Conservation (phyloP, 92 coral and sea anemone genomes). For the Palythoa heliodiscus region DNA sequence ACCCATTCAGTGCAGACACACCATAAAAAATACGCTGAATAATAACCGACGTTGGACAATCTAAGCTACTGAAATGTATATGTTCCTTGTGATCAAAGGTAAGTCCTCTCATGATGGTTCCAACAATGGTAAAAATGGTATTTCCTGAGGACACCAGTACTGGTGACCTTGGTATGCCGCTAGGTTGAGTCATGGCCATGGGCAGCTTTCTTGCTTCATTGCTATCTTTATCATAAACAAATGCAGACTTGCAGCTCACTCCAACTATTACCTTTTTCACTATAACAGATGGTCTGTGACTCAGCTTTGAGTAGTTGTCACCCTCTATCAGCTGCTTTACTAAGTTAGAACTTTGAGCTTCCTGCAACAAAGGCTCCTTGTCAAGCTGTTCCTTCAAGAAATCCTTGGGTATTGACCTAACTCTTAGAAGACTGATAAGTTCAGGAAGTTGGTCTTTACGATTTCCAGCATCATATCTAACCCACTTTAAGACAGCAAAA, state of each 20-base stretch:
- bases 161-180: not conserved
- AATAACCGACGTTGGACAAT: not conserved
- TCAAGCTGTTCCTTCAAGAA: slow-evolving; percentile 51
- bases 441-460: slow-evolving; percentile 53
- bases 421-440: slow-evolving; percentile 49
- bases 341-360: not conserved
- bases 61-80: not conserved
- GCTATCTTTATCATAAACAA: slow-evolving; percentile 28
- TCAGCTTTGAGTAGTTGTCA: not conserved
- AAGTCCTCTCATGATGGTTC: not conserved
- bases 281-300: slow-evolving; percentile 62
- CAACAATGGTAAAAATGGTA: not conserved
- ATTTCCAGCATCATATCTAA: slow-evolving; percentile 43
- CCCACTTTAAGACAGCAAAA: slow-evolving; percentile 74
- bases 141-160: slow-evolving; percentile 3
- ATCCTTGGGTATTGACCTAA: slow-evolving; percentile 49
- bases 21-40: not conserved
- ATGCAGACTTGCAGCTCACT: slow-evolving; percentile 27
- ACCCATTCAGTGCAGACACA: slow-evolving; percentile 15
- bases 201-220: not conserved
- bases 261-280: slow-evolving; percentile 63
- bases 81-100: not conserved
- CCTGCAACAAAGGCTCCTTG: slow-evolving; percentile 52
- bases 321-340: slow-evolving; percentile 21
- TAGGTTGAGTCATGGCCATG: not conserved